Conservation (phyloP, 92 coral and sea anemone genomes). For the Parazoanthus swiftii region DNA sequence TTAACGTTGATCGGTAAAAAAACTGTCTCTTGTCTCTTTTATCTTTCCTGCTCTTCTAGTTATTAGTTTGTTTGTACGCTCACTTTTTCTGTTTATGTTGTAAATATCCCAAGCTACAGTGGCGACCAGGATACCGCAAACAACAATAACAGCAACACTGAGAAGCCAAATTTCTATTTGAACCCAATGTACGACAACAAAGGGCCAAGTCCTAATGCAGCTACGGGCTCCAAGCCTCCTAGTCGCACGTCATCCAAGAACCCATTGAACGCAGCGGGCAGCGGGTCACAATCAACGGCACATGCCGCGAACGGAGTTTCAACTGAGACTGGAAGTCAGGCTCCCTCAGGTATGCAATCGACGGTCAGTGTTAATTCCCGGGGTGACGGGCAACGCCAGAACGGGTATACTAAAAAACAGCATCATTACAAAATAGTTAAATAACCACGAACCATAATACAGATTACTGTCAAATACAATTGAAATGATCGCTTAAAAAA, state of each 20-base stretch:
- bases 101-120: background rate
- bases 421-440: no score
- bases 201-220: constrained; percentile 14
- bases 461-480: no score
- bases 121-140: constrained; percentile 20
- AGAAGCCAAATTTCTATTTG: constrained; percentile 29
- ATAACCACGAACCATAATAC: no score
- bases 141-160: background rate
- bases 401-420: no score
- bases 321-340: constrained; percentile 11
- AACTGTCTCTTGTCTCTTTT: background rate
- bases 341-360: constrained; percentile 8
- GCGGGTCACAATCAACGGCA: constrained; percentile 9
- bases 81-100: background rate
- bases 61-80: background rate
- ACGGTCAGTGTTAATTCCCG: background rate
- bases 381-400: no score
- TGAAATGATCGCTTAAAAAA: no score
- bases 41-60: background rate
- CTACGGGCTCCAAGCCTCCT: constrained; percentile 25
- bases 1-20: constrained; percentile 26
- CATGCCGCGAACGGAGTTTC: background rate
- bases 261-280: constrained; percentile 8
- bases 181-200: constrained; percentile 45
- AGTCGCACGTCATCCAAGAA: constrained; percentile 35